Evolutionary conservation across 2,113 vertebrate species (phyloP).

Genomic region (Antennarius striatus): DNA sequence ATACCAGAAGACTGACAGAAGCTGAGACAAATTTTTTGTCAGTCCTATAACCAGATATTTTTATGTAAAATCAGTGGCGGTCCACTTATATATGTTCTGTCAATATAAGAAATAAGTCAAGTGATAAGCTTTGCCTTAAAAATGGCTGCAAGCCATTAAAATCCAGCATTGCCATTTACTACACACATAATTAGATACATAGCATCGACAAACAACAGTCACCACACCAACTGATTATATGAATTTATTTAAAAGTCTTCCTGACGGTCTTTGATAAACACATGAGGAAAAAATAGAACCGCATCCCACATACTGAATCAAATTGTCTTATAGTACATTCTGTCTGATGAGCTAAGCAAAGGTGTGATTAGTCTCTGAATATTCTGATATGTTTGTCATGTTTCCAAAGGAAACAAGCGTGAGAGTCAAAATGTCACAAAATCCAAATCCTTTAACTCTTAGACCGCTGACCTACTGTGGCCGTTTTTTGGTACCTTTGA

Average conservation of each 20-base stretch:
- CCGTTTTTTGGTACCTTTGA: too few species aligned
- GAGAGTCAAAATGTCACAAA: too few species aligned
- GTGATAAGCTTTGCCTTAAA: slow-evolving; percentile 11
- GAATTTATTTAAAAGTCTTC: slow-evolving; percentile 14
- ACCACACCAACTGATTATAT: slow-evolving; percentile 22
- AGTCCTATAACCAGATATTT: too few species aligned
- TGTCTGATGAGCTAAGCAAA: slow-evolving; percentile 1
- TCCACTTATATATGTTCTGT: too few species aligned
- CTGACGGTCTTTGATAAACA: slow-evolving; percentile 9
- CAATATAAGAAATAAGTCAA: too few species aligned
- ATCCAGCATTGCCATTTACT: neutral
- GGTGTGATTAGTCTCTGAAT: slow-evolving; percentile 29
- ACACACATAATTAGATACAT: neutral
- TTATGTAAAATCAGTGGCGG: too few species aligned
- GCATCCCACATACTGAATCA: slow-evolving; percentile 10
- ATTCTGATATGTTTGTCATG: slow-evolving; percentile 28
- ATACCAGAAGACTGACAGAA: too few species aligned
- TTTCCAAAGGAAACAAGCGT: too few species aligned
- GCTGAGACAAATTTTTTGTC: too few species aligned
- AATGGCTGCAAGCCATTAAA: slow-evolving; percentile 13
- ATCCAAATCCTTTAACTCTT: too few species aligned
- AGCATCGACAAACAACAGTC: neutral
- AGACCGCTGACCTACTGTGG: too few species aligned
- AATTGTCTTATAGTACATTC: neutral
- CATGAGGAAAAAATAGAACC: neutral